These are phyloP conservation scores for Amphipyra tragopoginis DNA, from an alignment of 2,888 invertebrate species.

Conservation along the genomic window DNA sequence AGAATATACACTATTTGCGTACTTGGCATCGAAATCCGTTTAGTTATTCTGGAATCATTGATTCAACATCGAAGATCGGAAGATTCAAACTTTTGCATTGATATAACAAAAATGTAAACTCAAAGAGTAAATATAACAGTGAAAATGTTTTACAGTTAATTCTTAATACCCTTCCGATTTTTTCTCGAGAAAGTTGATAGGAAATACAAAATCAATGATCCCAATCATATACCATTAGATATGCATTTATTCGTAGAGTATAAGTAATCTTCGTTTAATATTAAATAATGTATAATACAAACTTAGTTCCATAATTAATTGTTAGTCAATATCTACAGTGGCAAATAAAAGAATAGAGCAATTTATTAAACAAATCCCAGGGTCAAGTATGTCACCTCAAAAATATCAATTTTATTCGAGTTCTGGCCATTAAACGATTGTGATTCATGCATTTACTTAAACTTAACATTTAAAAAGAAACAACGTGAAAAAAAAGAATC, in stretches of 20 bases:
- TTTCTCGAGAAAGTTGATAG: no score
- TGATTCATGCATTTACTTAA: slow-evolving; percentile 74
- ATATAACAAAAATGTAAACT: no score
- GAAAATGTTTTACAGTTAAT: no score
- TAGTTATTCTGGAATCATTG: no score
- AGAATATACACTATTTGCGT: background rate
- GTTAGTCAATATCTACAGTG: slow-evolving; percentile 47
- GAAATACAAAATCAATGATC: no score
- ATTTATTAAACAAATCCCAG: slow-evolving; percentile 63
- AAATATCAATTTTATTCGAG: slow-evolving; percentile 66
- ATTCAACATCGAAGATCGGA: no score
- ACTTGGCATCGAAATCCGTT: background rate
- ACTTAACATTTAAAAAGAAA: slow-evolving; percentile 66
- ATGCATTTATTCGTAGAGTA: no score
- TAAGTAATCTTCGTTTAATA: no score
- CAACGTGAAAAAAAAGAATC: slow-evolving; percentile 61
- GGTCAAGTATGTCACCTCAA: slow-evolving; percentile 75
- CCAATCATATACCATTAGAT: no score
- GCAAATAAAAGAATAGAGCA: slow-evolving; percentile 62
- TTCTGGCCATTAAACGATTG: slow-evolving; percentile 55
- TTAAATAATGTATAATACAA: slow-evolving; percentile 10
- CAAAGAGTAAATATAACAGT: no score
- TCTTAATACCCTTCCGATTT: no score
- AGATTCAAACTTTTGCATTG: background rate
- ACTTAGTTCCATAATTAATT: slow-evolving; percentile 24